Conservation (phyloP, 2,888 invertebrate genomes). For the Ecdyonurus torrentis region DNA sequence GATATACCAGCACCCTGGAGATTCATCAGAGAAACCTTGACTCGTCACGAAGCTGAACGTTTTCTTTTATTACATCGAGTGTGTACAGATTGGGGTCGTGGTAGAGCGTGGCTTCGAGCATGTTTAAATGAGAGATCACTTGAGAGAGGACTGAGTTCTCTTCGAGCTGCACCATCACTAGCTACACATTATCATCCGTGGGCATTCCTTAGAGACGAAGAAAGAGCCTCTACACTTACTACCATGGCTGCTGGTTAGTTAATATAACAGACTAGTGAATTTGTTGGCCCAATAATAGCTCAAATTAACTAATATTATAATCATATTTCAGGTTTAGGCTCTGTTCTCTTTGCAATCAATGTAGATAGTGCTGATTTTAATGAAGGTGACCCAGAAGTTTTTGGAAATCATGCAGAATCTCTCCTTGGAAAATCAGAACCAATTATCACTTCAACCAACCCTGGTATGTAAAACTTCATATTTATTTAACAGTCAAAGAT, state of each 20-base stretch:
- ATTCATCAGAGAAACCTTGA: slow-evolving; percentile 59
- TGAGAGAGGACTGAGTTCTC: slow-evolving; percentile 27
- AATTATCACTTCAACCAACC: slow-evolving; percentile 49
- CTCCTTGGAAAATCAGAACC: slow-evolving; percentile 34
- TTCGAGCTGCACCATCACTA: slow-evolving; percentile 5
- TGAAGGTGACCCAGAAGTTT: slow-evolving; percentile 27
- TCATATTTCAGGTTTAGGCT: slow-evolving; percentile 48
- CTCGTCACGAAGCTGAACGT: slow-evolving; percentile 73
- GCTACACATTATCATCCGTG: slow-evolving; percentile 26
- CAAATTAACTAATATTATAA: slow-evolving; percentile 1
- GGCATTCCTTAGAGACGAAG: slow-evolving; percentile 67
- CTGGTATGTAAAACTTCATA: slow-evolving; percentile 26
- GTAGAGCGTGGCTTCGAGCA: slow-evolving; percentile 77
- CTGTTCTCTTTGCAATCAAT: slow-evolving; percentile 81
- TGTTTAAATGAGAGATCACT: slow-evolving; percentile 79
- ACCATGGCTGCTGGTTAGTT: slow-evolving; percentile 65
- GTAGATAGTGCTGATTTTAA: slow-evolving; percentile 73
- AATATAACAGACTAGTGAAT: not conserved
- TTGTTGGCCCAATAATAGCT: too few relatives aligned
- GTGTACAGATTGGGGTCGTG: slow-evolving; percentile 60
- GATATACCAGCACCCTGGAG: slow-evolving; percentile 47
- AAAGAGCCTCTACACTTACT: slow-evolving; percentile 60
- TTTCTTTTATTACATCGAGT: slow-evolving; percentile 53
- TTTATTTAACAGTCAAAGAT: not conserved
- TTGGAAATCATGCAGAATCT: slow-evolving; percentile 12